Conservation (phyloP, 2,888 invertebrate genomes). For the Cataglyphis altisquamis region DNA sequence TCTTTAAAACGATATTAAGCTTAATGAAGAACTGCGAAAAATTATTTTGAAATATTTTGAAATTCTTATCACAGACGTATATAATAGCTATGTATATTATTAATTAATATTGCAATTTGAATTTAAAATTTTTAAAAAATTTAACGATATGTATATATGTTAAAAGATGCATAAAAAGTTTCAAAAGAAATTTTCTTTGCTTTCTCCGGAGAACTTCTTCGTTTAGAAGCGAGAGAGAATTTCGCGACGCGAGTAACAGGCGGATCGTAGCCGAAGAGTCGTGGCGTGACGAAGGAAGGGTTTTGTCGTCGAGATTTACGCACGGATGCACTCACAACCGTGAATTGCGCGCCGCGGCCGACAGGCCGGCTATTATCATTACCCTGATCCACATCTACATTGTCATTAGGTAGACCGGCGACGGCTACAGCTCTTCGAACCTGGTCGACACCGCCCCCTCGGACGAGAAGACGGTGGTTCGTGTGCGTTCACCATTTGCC, state of each 20-base stretch:
- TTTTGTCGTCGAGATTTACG: constrained; percentile 78
- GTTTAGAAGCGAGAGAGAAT: neutral
- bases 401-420: constrained; percentile 82
- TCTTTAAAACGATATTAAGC: neutral
- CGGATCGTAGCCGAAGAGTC: constrained; percentile 24
- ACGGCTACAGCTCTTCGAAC: constrained; percentile 70
- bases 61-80: neutral
- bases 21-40: no score
- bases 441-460: constrained; percentile 51
- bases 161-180: neutral
- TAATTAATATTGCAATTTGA: neutral
- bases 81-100: neutral
- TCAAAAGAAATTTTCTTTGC: neutral
- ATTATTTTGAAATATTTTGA: neutral
- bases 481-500: constrained; percentile 65
- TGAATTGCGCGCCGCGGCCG: constrained; percentile 76
- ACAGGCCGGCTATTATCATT: constrained; percentile 81
- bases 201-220: neutral
- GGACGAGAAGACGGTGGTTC: constrained; percentile 53
- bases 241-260: constrained; percentile 11
- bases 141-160: neutral
- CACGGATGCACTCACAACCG: constrained; percentile 83
- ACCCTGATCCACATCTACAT: constrained; percentile 82
- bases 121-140: neutral
- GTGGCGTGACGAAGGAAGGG: constrained; percentile 44